Conservation (phyloP, 2,888 invertebrate species). For the Aethes cnicana region DNA sequence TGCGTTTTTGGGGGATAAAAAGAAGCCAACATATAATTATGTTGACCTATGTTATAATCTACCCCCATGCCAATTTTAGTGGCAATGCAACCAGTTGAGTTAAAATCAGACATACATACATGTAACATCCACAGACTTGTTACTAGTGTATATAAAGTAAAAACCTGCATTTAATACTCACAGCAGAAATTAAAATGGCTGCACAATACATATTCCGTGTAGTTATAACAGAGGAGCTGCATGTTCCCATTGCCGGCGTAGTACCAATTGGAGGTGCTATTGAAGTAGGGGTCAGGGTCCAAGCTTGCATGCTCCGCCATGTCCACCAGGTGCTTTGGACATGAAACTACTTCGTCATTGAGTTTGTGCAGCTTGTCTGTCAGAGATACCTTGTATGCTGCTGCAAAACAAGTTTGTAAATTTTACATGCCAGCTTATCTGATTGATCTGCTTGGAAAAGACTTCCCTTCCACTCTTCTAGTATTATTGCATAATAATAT, state of each 20-base stretch:
- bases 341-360: constrained; percentile 61
- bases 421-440: too few relatives aligned
- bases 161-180: not conserved
- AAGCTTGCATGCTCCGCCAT: constrained; percentile 59
- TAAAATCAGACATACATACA: too few relatives aligned
- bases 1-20: too few relatives aligned
- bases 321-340: constrained; percentile 61
- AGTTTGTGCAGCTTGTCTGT: constrained; percentile 41
- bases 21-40: too few relatives aligned
- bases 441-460: too few relatives aligned
- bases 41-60: too few relatives aligned
- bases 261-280: constrained; percentile 71
- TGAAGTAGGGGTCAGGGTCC: constrained; percentile 67
- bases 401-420: constrained; percentile 5
- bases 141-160: too few relatives aligned
- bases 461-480: too few relatives aligned
- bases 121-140: too few relatives aligned
- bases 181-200: constrained; percentile 48
- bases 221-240: constrained; percentile 50
- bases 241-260: constrained; percentile 72
- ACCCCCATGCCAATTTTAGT: too few relatives aligned
- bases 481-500: too few relatives aligned
- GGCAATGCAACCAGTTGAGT: too few relatives aligned
- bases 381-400: not conserved
- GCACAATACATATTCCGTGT: constrained; percentile 60